phyloP scores from a whole-genome alignment of 2,888 invertebrate genomes.

The Zygaena filipendulae region DNA sequence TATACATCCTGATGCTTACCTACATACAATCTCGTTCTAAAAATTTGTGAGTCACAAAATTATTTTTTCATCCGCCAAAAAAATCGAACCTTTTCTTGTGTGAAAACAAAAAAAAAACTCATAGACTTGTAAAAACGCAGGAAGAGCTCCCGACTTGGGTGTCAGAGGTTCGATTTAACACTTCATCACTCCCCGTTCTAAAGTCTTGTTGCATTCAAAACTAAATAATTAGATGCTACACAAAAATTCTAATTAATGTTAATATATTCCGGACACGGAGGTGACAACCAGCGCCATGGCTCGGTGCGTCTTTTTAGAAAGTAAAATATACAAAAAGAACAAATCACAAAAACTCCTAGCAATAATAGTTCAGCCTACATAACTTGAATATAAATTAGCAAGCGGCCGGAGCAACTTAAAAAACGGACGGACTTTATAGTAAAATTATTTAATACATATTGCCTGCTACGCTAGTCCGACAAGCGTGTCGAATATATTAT shows the following conservation, averaged over 20 bases:
- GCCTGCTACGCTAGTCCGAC: slow-evolving; percentile 36
- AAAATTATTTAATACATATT: slow-evolving; percentile 20
- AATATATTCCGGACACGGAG: slow-evolving; percentile 45
- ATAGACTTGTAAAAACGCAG: too few relatives aligned
- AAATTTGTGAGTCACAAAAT: too few relatives aligned
- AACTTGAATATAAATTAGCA: slow-evolving; percentile 52
- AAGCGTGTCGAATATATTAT: slow-evolving; percentile 41
- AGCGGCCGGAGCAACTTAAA: slow-evolving; percentile 24
- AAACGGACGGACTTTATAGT: slow-evolving; percentile 22
- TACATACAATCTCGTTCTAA: too few relatives aligned
- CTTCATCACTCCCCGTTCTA: slow-evolving; percentile 16
- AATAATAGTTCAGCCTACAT: slow-evolving; percentile 36
- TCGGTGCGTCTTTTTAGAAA: slow-evolving; percentile 29
- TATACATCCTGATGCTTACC: too few relatives aligned
- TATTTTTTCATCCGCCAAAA: too few relatives aligned
- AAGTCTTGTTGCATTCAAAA: slow-evolving; percentile 18
- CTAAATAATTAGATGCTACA: slow-evolving; percentile 31
- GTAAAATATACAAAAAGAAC: slow-evolving; percentile 26
- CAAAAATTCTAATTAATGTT: slow-evolving; percentile 42
- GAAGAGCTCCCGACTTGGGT: too few relatives aligned
- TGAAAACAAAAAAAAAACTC: too few relatives aligned
- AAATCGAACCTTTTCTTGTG: too few relatives aligned
- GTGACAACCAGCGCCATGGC: slow-evolving; percentile 30
- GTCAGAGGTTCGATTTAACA: slow-evolving; percentile 14
- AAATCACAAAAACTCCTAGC: slow-evolving; percentile 34